Conservation (phyloP, 1,140 invertebrate species). For the Chionoecetes opilio region DNA sequence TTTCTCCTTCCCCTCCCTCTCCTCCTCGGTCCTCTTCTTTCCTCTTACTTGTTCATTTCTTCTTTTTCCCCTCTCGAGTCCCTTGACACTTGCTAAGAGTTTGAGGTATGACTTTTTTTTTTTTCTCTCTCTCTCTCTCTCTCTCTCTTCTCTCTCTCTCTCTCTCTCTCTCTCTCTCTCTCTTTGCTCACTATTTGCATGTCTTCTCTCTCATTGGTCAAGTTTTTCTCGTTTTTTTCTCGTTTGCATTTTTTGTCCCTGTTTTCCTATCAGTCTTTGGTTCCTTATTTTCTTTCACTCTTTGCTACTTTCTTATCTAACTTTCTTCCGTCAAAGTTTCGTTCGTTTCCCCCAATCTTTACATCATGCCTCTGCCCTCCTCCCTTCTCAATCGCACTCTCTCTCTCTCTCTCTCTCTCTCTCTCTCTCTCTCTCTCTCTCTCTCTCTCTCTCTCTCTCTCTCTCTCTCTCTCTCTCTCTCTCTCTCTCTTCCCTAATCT, state of each 20-base stretch:
- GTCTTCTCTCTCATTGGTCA: not conserved
- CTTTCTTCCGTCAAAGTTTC: not conserved
- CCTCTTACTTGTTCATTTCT: not conserved
- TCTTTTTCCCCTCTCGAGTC: not conserved
- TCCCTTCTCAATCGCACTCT: not conserved
- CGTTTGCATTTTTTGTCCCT: not conserved
- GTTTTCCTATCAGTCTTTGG: not conserved
- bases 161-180: not conserved
- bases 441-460: not conserved
- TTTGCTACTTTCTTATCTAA: not conserved
- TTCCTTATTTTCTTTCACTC: too few relatives aligned
- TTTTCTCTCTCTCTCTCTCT: not conserved
- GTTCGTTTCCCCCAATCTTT: not conserved
- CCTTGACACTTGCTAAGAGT: constrained; percentile 1
- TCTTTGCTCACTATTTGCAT: not conserved
- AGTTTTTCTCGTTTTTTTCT: not conserved
- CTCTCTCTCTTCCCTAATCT: not conserved
- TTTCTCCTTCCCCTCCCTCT: not conserved
- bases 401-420: constrained; percentile 16
- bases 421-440: not conserved
- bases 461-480: not conserved
- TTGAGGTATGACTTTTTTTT: not conserved
- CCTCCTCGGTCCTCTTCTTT: not conserved
- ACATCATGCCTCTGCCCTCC: too few relatives aligned
- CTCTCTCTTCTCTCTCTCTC: not conserved